phyloP scores from a whole-genome alignment of 2,888 invertebrate species.

The Zhengitettix transpicula region DNA sequence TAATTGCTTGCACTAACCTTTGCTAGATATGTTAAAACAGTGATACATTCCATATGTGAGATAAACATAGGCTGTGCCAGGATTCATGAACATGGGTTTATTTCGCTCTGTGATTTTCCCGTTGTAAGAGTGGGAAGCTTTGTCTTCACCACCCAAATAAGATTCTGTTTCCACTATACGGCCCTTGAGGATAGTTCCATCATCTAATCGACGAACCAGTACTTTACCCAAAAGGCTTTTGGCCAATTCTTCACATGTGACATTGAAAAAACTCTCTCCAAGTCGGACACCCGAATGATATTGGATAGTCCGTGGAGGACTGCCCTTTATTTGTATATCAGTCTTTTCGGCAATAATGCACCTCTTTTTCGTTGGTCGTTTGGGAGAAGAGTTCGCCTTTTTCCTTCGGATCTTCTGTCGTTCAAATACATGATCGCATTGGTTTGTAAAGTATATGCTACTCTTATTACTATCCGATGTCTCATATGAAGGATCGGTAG shows the following conservation, averaged over 20 bases:
- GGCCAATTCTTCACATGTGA: slow-evolving; percentile 32
- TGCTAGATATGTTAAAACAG: slow-evolving; percentile 54
- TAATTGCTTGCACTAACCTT: too few relatives aligned
- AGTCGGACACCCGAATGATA: neutral
- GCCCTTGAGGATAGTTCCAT: slow-evolving; percentile 36
- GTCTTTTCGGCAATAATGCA: too few relatives aligned
- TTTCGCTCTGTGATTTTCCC: slow-evolving; percentile 41
- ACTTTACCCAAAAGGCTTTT: slow-evolving; percentile 42
- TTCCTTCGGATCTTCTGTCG: too few relatives aligned
- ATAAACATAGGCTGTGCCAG: slow-evolving; percentile 55
- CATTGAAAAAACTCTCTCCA: slow-evolving; percentile 24
- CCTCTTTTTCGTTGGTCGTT: too few relatives aligned
- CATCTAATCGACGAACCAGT: slow-evolving; percentile 34
- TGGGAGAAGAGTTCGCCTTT: too few relatives aligned
- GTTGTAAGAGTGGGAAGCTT: slow-evolving; percentile 44
- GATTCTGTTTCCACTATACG: slow-evolving; percentile 58
- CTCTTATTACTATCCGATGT: too few relatives aligned
- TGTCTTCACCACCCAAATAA: slow-evolving; percentile 47
- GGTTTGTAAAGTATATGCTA: too few relatives aligned
- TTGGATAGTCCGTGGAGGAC: too few relatives aligned
- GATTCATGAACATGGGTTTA: slow-evolving; percentile 52
- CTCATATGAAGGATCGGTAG: too few relatives aligned
- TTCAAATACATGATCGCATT: too few relatives aligned
- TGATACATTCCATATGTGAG: slow-evolving; percentile 58
- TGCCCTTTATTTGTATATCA: too few relatives aligned